phyloP scores from a whole-genome alignment of 1,140 invertebrate genomes.

The Drosophila subpulchrella region DNA sequence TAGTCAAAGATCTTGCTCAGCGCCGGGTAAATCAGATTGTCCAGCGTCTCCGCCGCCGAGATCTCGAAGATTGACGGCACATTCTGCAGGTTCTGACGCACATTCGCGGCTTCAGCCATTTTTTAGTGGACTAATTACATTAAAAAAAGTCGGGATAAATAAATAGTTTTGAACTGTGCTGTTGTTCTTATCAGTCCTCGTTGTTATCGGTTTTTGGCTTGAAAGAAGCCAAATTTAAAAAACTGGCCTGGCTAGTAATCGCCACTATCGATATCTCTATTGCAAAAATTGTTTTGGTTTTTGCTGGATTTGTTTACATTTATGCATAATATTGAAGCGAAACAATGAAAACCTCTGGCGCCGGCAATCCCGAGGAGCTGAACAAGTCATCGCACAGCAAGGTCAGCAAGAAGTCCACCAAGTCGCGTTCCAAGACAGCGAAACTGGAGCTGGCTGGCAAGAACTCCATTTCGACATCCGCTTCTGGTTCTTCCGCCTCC shows the following conservation, averaged over 20 bases:
- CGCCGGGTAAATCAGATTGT: constrained; percentile 80
- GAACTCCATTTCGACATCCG: constrained; percentile 21
- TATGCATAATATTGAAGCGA: background rate
- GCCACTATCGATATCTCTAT: background rate
- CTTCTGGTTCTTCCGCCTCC: constrained; percentile 8
- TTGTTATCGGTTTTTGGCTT: background rate
- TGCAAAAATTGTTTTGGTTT: constrained; percentile 17
- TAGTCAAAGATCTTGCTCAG: constrained; percentile 81
- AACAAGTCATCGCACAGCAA: constrained; percentile 60
- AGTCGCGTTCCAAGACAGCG: constrained; percentile 69
- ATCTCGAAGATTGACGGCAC: constrained; percentile 82
- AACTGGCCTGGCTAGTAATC: background rate
- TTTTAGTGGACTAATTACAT: background rate
- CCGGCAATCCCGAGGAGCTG: constrained; percentile 59
- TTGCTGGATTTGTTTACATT: constrained; percentile 2
- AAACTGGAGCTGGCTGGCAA: constrained; percentile 61
- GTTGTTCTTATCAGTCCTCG: background rate
- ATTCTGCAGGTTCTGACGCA: constrained; percentile 80
- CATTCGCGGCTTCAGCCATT: constrained; percentile 75
- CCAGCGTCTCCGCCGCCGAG: constrained; percentile 76
- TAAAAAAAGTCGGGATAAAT: constrained; percentile 9
- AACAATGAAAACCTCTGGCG: constrained; percentile 70
- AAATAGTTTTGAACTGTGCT: constrained; percentile 3
- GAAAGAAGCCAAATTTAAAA: background rate
- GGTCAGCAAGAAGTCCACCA: constrained; percentile 76